Base-by-base conservation (phyloP, 2,888 invertebrate species). In the Calliopum simillimum region DNA sequence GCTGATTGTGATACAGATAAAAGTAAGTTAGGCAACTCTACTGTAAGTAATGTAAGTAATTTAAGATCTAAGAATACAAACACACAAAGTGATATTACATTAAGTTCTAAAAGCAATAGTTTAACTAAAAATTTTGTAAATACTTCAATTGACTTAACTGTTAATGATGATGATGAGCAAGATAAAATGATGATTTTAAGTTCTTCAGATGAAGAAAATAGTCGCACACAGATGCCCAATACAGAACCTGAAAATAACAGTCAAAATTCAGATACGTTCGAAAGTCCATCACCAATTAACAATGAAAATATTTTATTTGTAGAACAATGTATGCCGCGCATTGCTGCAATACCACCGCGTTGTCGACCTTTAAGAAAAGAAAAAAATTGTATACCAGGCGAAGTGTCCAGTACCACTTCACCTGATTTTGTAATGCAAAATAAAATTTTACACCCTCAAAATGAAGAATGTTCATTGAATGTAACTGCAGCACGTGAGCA, bases 381-480 rank as follows among this genome's bases (percentile, higher is more conserved):
- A 49, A 67, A 71, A 43, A 61, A 71, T 49, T 71, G 70, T 41
- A 71, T 71, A 49, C 66, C 62, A n/a, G 70, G 70, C 19, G 70
- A 66, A 44, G 70, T 71, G 13, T 71, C 70, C 8, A 71, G 70
- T 49, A 71, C 70, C 47, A 71, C 67, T 6, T 66, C 62, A 3
- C 67, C 51, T 33, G 70, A 67, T 41, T 33, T 23, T 63, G 49
- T 25, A 33, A 23, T 33, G 58, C 58, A 58, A 16, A 59, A 58
- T 43, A 41, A 33, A 14, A 41, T 8, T 33, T 33, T 33, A 33
- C 33, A 33, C 1, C 33, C 5, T 8, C 33, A 33, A 8, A 33
- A 43, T 33, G 23, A 47, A 53, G 56, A 69, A 25, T 56, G n/a
- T 33, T 11, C 33, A 12, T 33, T 33, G 8, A 33, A 46, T 41